Evolutionary conservation across 2,888 invertebrate genomes (phyloP), one percentile per base, ranked within the genome.

Genomic region (Diadromus collaris): DNA sequence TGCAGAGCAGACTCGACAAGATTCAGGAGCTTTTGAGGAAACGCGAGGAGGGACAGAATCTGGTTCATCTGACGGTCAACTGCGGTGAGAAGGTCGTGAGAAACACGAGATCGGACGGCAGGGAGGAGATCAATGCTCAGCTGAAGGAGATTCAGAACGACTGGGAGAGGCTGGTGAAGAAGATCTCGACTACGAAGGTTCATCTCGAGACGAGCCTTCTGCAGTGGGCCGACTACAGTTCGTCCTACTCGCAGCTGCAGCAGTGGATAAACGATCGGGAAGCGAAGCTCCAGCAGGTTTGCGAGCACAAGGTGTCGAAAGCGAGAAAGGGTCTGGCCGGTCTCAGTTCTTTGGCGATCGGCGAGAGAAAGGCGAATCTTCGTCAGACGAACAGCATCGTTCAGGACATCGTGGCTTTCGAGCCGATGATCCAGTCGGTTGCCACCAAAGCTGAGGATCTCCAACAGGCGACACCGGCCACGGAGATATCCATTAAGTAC

Each of bases 201-300:
- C 95, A 97, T 86, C 91, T 98, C 46, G 98, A 98, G 91, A 97
- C 97, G 0, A 95, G 96, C 84, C 92, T 98, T 16, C 92, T 98
- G 51, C 98, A 98, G 93, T 98, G 98, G 98, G 97, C 97, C 7
- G 97, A 98, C 89, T 98, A 98, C 90, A 97, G 97, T 89, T 97
- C 97, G 71, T 97, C 97, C 76, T 98, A 97, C 89, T 95, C 96
- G 21, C 97, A 98, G 89, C 92, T 98, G 29, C 96, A 97, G 87
- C 96, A 97, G 93, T 98, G 98, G 98, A 96, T 99, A 79, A 95
- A 95, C 41, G 98, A 98, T 87, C 94, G 97, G 85, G 98, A 98
- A 92, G 96, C 97, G 6, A 97, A 98, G 91, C 90, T 97, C 63
- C 97, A 97, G 91, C 96, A 97, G 92, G 97, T 97, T 65, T 95